Percentiles rank a stretch among this genome's conserved stretches.
phyloP scores from a whole-genome alignment of 1,140 invertebrate species.

The Diprion similis region DNA sequence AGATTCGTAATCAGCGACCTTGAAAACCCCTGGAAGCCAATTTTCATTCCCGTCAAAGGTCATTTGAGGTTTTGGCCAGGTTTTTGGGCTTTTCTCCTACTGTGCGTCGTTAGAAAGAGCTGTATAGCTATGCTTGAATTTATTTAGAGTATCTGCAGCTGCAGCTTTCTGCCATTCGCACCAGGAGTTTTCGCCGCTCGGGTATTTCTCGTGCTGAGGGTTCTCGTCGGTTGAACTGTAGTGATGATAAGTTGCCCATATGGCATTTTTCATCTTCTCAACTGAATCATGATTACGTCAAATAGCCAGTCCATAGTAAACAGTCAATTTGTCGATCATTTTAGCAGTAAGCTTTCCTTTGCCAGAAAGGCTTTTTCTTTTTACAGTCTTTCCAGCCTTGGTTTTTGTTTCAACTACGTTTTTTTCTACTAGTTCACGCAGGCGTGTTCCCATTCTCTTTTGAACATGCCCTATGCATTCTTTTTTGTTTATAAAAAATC shows the following conservation, averaged over 20 bases:
- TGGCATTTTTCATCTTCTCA: background rate
- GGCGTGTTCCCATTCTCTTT: constrained; percentile 33
- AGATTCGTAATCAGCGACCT: too few species aligned
- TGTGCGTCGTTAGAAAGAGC: too few species aligned
- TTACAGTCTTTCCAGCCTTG: too few species aligned
- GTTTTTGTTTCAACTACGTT: too few species aligned
- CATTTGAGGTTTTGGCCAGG: too few species aligned
- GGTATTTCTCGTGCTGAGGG: constrained; percentile 25
- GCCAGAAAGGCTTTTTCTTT: background rate
- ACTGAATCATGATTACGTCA: background rate
- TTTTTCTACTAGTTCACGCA: background rate
- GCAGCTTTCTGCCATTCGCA: constrained; percentile 22
- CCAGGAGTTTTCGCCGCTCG: constrained; percentile 23
- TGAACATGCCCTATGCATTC: constrained; percentile 38
- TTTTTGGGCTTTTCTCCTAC: too few species aligned
- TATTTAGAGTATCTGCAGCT: too few species aligned
- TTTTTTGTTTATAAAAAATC: constrained; percentile 18
- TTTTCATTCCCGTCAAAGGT: too few species aligned
- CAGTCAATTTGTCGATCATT: background rate
- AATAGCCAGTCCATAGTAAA: background rate
- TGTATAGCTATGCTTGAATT: too few species aligned
- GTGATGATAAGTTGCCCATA: constrained; percentile 10
- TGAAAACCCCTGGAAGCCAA: too few species aligned
- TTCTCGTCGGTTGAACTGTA: constrained; percentile 24
- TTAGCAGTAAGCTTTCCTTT: background rate